Evolutionary conservation across 1,140 invertebrate genomes (phyloP).

Genomic region (Dendrolimus punctatus): DNA sequence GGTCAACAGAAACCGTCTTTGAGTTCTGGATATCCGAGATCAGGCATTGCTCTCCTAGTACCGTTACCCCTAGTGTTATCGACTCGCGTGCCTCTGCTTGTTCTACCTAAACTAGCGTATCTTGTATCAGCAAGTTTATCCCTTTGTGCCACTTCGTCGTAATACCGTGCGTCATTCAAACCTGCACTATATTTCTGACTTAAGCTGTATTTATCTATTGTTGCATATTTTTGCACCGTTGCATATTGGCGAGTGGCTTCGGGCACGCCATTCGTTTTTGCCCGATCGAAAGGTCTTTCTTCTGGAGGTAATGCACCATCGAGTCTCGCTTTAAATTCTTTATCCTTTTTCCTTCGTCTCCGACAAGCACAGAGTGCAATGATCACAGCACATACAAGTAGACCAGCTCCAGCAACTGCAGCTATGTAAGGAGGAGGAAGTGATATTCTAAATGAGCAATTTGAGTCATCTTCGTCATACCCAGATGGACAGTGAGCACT

Average conservation of each 20-base stretch:
- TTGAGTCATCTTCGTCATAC: constrained; percentile 84
- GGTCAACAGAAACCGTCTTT: constrained; percentile 85
- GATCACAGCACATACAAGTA: constrained; percentile 77
- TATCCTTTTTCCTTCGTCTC: constrained; percentile 75
- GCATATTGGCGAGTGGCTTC: constrained; percentile 62
- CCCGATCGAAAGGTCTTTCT: constrained; percentile 75
- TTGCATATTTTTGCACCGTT: constrained; percentile 68
- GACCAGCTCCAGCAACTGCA: constrained; percentile 74
- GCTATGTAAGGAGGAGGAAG: constrained; percentile 78
- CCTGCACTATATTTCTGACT: constrained; percentile 70
- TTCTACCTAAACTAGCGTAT: constrained; percentile 64
- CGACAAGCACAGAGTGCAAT: constrained; percentile 65
- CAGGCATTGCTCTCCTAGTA: constrained; percentile 72
- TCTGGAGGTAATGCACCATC: constrained; percentile 60
- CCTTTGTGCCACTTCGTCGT: constrained; percentile 64
- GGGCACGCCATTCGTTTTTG: constrained; percentile 70
- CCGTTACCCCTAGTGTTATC: constrained; percentile 49
- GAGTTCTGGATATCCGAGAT: constrained; percentile 74
- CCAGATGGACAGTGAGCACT: constrained; percentile 88
- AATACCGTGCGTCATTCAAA: constrained; percentile 67
- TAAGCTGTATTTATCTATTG: constrained; percentile 70
- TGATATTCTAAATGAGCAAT: constrained; percentile 81
- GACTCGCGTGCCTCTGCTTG: constrained; percentile 61
- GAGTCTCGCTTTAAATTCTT: constrained; percentile 73
- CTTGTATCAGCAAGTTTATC: constrained; percentile 62